These are phyloP conservation scores for Patella pellucida DNA, from an alignment of 2,888 invertebrate genomes.

Conservation along the genomic window DNA sequence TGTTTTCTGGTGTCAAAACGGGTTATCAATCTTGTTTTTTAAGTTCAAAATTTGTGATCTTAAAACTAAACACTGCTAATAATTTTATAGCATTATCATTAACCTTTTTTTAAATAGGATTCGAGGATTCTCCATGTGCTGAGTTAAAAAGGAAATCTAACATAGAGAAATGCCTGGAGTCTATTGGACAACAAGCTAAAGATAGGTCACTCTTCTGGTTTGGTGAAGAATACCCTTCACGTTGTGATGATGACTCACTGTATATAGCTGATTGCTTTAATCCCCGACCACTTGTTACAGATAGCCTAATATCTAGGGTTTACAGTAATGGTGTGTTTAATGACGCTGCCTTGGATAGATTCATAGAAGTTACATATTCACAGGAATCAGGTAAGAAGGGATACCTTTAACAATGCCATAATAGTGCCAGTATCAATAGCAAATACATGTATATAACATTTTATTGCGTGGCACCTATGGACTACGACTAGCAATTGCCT, in stretches of 20 bases:
- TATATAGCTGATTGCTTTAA: conserved; percentile 27
- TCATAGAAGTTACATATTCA: conserved; percentile 29
- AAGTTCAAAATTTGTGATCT: too few species aligned
- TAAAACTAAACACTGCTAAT: too few species aligned
- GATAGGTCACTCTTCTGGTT: conserved; percentile 28
- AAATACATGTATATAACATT: too few species aligned
- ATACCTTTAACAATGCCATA: neutral
- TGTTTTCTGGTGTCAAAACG: too few species aligned
- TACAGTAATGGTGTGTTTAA: conserved; percentile 23
- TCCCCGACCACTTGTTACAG: conserved; percentile 14
- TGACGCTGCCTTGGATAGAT: conserved; percentile 25
- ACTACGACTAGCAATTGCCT: too few species aligned
- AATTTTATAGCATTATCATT: too few species aligned
- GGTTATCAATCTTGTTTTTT: too few species aligned
- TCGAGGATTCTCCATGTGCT: conserved; percentile 15
- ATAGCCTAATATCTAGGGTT: conserved; percentile 31
- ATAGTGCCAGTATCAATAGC: too few species aligned
- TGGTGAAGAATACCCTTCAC: conserved; percentile 19
- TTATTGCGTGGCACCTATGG: too few species aligned
- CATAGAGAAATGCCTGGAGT: conserved; percentile 22
- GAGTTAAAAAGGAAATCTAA: conserved; percentile 14
- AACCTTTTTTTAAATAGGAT: neutral
- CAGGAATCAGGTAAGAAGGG: conserved; percentile 20
- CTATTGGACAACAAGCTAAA: conserved; percentile 25
- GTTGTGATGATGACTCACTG: neutral